Evolutionary conservation across 2,797 vertebrate genomes (phyloP), one percentile per base, ranked within the genome.

Genomic region (Neosilurus mollespiculum): DNA sequence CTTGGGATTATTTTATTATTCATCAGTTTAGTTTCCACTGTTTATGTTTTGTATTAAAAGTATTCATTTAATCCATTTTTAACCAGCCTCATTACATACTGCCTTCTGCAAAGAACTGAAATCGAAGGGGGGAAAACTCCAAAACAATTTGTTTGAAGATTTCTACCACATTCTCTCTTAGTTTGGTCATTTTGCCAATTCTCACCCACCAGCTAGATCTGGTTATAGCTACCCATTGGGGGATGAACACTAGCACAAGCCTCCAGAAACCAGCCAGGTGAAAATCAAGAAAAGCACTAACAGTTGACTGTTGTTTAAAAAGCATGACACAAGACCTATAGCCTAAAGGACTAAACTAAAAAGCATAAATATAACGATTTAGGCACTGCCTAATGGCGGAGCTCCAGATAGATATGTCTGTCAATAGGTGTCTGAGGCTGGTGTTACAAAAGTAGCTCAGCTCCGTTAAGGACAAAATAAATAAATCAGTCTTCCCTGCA

Each of bases 51-150:
- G 18, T 34, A 34, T 59, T 18, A 11, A 5, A 71, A 24, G 43
- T 20, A 79, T 83, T 53, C 30, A 54, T 54, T 78, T n/a, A 83
- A 18, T 70, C 24, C 24, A 30, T 56, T 61, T 58, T 43, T 43
- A 43, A 37, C 72, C 54, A 59, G 18, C 4, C 77, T 73, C 9
- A 70, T 65, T 30, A 79, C 66, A 62, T 20, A 56, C 16, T 16
- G 26, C 15, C 51, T 72, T 72, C 34, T 70, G 1, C 18, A 49
- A 69, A n/a, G 37, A 26, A 54, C 51, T 26, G 24, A 73, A 54
- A 56, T 30, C 15, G 3, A 2, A 26, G 49, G 1, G 18, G 18
- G 9, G 22, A 53, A 6, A 7, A 49, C 11, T 22, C 10, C 5
- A 70, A 22, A 70, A 22, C 12, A 69, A 0, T 7, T 34, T 37